Conservation (phyloP, 2,797 vertebrate species). For the Euthynnus affinis region DNA sequence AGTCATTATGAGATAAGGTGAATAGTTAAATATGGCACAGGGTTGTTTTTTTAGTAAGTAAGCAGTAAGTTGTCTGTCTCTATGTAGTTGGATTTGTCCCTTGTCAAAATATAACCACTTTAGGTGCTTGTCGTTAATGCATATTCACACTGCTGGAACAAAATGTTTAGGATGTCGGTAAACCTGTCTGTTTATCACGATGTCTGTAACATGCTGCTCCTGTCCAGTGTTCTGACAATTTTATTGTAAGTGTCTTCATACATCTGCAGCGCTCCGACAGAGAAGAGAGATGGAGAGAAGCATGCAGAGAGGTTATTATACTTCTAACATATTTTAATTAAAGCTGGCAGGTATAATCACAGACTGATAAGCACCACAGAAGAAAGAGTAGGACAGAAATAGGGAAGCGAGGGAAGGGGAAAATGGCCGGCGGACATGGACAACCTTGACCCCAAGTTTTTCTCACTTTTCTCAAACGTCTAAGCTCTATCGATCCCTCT, state of each 20-base stretch:
- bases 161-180: slow-evolving; percentile 34
- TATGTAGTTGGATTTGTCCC: background rate
- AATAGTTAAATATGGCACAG: slow-evolving; percentile 1
- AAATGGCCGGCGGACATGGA: slow-evolving; percentile 17
- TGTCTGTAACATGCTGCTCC: slow-evolving; percentile 30
- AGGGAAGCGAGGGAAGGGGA: slow-evolving; percentile 12
- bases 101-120: background rate
- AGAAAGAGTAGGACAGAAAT: slow-evolving; percentile 36
- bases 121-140: slow-evolving; percentile 17
- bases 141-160: slow-evolving; percentile 11
- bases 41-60: background rate
- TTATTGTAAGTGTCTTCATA: slow-evolving; percentile 60
- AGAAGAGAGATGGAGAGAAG: slow-evolving; percentile 49
- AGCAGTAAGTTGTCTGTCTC: background rate
- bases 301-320: slow-evolving; percentile 45
- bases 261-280: slow-evolving; percentile 59
- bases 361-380: slow-evolving; percentile 65
- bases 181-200: slow-evolving; percentile 35
- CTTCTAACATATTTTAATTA: slow-evolving; percentile 76
- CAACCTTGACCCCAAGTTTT: slow-evolving; percentile 30
- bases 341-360: slow-evolving; percentile 81
- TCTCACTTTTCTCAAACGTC: slow-evolving; percentile 40
- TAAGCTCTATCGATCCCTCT: slow-evolving; percentile 12
- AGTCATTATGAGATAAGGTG: slow-evolving; percentile 24
- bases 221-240: slow-evolving; percentile 54